Evolutionary conservation across 2,888 invertebrate species (phyloP).

Genomic region (Mylabris sibirica): DNA sequence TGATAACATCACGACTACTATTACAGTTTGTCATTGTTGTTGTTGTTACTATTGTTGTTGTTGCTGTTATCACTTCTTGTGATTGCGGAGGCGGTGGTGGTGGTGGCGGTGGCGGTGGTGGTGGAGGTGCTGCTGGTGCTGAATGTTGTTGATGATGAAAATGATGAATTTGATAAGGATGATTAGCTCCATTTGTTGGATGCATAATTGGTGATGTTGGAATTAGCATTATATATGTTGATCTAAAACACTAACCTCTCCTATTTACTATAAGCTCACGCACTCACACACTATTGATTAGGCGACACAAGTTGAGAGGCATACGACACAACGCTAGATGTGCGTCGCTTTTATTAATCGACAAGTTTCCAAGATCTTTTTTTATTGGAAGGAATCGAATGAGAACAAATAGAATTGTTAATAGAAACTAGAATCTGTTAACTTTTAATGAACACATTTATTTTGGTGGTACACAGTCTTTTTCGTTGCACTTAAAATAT

Average conservation of each 20-base stretch:
- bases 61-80: not conserved
- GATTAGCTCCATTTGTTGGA: conserved; percentile 23
- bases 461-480: conserved; percentile 40
- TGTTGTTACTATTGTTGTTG: not conserved
- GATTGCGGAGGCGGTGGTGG: not conserved
- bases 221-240: conserved; percentile 57
- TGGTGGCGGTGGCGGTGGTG: not conserved
- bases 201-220: conserved; percentile 57
- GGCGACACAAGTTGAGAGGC: conserved; percentile 8
- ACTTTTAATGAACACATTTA: conserved; percentile 32
- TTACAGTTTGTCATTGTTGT: conserved; percentile 29
- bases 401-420: not conserved
- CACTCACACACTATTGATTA: conserved; percentile 41
- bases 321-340: conserved; percentile 13
- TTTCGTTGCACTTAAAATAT: conserved; percentile 22
- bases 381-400: not conserved
- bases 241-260: conserved; percentile 15
- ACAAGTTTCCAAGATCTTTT: not conserved
- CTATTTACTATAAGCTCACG: conserved; percentile 9
- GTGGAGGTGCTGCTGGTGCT: not conserved
- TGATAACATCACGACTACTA: conserved; percentile 67
- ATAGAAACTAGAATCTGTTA: not conserved
- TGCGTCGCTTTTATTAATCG: not conserved
- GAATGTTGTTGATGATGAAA: not conserved
- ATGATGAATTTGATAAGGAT: not conserved